These are phyloP conservation scores for Dreissena polymorpha DNA, from an alignment of 1,140 invertebrate species.

Conservation along the genomic window DNA sequence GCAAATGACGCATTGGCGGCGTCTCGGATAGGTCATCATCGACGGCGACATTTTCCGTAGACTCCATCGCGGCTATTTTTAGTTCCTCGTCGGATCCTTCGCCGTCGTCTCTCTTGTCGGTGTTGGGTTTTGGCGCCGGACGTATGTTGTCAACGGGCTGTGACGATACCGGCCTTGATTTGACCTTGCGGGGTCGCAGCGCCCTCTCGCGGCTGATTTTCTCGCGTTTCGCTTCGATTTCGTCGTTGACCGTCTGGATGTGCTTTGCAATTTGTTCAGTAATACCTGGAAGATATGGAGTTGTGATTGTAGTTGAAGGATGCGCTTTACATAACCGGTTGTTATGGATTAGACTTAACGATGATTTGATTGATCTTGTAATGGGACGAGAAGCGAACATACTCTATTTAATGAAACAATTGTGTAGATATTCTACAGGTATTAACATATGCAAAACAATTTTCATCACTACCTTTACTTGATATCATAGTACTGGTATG, in stretches of 20 bases:
- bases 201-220: conserved; percentile 28
- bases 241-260: conserved; percentile 28
- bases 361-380: neutral
- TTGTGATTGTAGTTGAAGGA: neutral
- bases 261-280: conserved; percentile 37
- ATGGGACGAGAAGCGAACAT: neutral
- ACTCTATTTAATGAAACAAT: too few relatives aligned
- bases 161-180: conserved; percentile 19
- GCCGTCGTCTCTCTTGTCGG: neutral
- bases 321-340: neutral
- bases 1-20: neutral
- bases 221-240: conserved; percentile 29
- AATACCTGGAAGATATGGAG: conserved; percentile 10
- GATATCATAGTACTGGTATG: too few relatives aligned
- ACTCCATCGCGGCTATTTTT: neutral
- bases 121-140: too few relatives aligned
- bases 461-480: too few relatives aligned
- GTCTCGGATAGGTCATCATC: neutral
- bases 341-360: neutral
- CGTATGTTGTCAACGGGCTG: neutral
- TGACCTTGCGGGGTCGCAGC: conserved; percentile 20
- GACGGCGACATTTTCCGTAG: neutral
- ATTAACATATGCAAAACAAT: too few relatives aligned
- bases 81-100: conserved; percentile 1
- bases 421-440: too few relatives aligned